phyloP scores from a whole-genome alignment of 1,140 invertebrate species.

The Drosophila asahinai region DNA sequence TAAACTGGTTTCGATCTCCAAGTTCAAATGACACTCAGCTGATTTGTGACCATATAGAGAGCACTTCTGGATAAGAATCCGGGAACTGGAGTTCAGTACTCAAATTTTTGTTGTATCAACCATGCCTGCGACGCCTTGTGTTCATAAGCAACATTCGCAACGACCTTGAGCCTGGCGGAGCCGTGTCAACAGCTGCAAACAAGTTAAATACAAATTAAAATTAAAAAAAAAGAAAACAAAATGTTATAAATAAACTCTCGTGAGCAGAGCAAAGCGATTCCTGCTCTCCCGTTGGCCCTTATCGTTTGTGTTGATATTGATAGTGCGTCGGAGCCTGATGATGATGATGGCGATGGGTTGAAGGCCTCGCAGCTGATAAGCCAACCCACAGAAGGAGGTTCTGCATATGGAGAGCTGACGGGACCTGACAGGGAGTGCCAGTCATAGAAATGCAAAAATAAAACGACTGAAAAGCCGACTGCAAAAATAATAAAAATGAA shows the following conservation, averaged over 20 bases:
- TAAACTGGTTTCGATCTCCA: neutral
- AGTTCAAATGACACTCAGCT: neutral
- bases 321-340: slow-evolving; percentile 25
- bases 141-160: slow-evolving; percentile 42
- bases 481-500: slow-evolving; percentile 50
- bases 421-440: slow-evolving; percentile 9
- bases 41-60: neutral
- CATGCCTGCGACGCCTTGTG: neutral
- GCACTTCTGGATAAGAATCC: neutral
- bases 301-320: slow-evolving; percentile 73
- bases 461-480: slow-evolving; percentile 15
- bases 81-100: slow-evolving; percentile 1
- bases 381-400: slow-evolving; percentile 32
- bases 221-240: slow-evolving; percentile 8
- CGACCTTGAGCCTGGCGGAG: slow-evolving; percentile 57
- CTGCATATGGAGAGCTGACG: slow-evolving; percentile 3
- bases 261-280: slow-evolving; percentile 10
- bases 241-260: slow-evolving; percentile 54
- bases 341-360: slow-evolving; percentile 24
- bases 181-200: slow-evolving; percentile 47
- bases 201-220: slow-evolving; percentile 27
- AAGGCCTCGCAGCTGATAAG: slow-evolving; percentile 46
- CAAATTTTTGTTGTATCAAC: neutral
- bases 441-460: slow-evolving; percentile 27
- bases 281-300: slow-evolving; percentile 27